These are phyloP conservation scores for Arctocebus calabarensis DNA, from an alignment of 2,797 vertebrate genomes.

Conservation along the genomic window DNA sequence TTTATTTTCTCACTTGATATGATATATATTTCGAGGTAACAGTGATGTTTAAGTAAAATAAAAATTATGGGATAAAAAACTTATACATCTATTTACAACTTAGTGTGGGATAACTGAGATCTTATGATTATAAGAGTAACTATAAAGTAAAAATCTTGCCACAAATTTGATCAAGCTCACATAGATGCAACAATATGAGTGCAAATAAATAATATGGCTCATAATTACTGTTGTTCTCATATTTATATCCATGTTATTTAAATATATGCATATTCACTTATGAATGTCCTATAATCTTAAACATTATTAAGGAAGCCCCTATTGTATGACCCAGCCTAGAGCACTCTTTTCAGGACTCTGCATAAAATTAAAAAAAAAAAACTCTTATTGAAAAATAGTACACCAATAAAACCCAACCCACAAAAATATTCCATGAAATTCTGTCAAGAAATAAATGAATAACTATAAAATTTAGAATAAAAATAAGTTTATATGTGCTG, in stretches of 20 bases:
- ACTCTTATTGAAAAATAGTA: not conserved
- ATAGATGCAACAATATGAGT: not conserved
- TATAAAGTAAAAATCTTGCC: not conserved
- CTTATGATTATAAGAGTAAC: not conserved
- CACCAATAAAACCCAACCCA: not conserved
- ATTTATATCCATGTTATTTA: not conserved
- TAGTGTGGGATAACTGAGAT: not conserved
- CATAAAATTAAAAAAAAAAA: not conserved
- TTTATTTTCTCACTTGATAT: not conserved
- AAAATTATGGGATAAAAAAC: conserved; percentile 4
- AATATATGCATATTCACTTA: not conserved
- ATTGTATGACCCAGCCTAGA: not conserved
- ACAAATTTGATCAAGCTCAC: not conserved
- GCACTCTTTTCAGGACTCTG: not conserved
- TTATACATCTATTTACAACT: not conserved
- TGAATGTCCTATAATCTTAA: not conserved
- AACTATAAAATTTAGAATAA: not conserved
- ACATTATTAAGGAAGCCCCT: not conserved
- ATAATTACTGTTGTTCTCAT: not conserved
- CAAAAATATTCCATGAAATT: not conserved
- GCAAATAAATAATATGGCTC: not conserved
- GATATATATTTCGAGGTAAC: not conserved
- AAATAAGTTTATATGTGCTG: not conserved
- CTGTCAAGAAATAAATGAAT: not conserved
- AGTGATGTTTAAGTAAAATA: not conserved